Evolutionary conservation across 2,113 vertebrate species (phyloP).

Genomic region (Aphyosemion australe): DNA sequence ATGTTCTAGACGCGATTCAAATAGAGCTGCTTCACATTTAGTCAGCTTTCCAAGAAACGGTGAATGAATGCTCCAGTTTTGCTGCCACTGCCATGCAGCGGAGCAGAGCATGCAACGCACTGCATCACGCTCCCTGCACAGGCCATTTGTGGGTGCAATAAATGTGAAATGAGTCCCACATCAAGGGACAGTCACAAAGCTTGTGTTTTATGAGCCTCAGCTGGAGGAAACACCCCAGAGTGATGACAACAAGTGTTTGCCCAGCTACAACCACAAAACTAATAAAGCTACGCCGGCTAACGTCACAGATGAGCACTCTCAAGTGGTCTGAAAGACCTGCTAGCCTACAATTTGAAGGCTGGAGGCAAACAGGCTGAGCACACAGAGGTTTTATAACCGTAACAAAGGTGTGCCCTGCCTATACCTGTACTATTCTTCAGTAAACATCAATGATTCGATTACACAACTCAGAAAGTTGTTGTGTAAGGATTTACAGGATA

Average conservation of each 20-base stretch:
- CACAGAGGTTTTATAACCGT: conserved; percentile 14
- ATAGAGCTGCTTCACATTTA: conserved; percentile 47
- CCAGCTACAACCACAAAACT: conserved; percentile 62
- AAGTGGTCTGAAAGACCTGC: conserved; percentile 34
- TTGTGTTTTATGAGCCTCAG: conserved; percentile 67
- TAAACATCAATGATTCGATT: not conserved
- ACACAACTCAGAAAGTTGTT: conserved; percentile 15
- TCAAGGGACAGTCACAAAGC: conserved; percentile 72
- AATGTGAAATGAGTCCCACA: conserved; percentile 66
- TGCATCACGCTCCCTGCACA: conserved; percentile 35
- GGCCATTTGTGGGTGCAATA: conserved; percentile 59
- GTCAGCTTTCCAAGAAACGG: conserved; percentile 28
- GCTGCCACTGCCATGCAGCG: conserved; percentile 15
- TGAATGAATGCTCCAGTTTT: conserved; percentile 40
- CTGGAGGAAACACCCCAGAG: conserved; percentile 78
- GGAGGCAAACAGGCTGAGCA: conserved; percentile 1
- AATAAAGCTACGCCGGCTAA: conserved; percentile 67
- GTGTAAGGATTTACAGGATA: conserved; percentile 4
- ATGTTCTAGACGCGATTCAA: conserved; percentile 19
- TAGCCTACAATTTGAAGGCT: conserved; percentile 22
- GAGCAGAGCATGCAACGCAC: conserved; percentile 33
- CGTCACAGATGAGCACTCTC: conserved; percentile 64
- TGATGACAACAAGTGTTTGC: conserved; percentile 74
- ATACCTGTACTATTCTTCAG: not conserved
- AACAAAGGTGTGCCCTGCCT: conserved; percentile 1